A percentile compares a stretch with the other conserved stretches of the same genome.
These are phyloP conservation scores for Scyliorhinus canicula DNA, from an alignment of 2,797 vertebrate genomes.

Conservation along the genomic window DNA sequence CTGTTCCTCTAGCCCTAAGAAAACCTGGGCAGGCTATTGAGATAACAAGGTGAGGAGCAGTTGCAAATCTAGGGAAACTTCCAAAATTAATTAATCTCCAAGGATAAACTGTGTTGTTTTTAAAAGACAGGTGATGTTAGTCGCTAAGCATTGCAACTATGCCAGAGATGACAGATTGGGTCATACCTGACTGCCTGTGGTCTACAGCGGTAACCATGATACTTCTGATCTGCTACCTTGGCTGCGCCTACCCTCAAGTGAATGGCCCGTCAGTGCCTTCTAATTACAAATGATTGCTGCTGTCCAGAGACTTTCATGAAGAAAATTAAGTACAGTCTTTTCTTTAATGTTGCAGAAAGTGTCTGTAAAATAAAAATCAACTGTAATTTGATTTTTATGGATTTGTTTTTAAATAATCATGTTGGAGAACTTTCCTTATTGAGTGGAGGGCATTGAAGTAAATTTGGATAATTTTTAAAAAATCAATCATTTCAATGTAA, in stretches of 20 bases:
- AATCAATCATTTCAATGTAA: neutral
- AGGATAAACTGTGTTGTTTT: neutral
- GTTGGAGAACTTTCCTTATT: neutral
- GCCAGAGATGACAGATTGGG: neutral
- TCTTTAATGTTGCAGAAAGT: neutral
- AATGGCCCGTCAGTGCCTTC: neutral
- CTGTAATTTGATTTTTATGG: slow-evolving; percentile 4
- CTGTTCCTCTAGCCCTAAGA: neutral
- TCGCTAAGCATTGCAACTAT: neutral
- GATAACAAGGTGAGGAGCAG: neutral
- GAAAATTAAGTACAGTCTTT: neutral
- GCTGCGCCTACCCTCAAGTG: neutral
- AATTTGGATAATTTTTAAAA: neutral
- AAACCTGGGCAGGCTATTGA: neutral
- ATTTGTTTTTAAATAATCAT: neutral
- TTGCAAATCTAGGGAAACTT: neutral
- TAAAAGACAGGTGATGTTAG: neutral
- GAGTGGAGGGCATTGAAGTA: neutral
- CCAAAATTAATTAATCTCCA: slow-evolving; percentile 1
- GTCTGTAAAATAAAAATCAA: neutral
- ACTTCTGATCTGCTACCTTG: neutral
- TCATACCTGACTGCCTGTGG: neutral
- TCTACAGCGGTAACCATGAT: neutral
- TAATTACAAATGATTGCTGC: neutral
- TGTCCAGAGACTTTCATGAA: slow-evolving; percentile 9